Evolutionary conservation across 2,797 vertebrate species (phyloP), one percentile per base, ranked within the genome.

Genomic region (Synanceia verrucosa): DNA sequence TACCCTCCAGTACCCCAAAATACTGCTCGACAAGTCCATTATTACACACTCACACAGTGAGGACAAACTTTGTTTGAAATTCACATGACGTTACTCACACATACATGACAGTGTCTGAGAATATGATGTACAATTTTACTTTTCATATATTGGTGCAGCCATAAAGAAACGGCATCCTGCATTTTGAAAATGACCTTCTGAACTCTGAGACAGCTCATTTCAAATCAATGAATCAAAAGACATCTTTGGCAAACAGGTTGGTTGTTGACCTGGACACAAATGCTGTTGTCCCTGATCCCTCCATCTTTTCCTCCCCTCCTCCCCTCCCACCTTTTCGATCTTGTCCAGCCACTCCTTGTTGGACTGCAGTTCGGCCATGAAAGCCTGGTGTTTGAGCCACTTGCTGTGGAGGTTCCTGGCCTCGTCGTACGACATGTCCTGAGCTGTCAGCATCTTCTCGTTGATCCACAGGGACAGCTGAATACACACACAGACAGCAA

Each of bases 291-390:
- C 21, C 44, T 0, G 44, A 7, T 39, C 8, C 18, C 9, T 19
- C 39, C 39, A 11, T 53, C 4, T 4, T 10, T 3, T 9, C 16
- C 21, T 13, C 13, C 6, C 39, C 11, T 29, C 39, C 47, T 50
- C 18, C 10, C 18, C 14, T 28, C 16, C 6, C 68, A 98, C 98
- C 96, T 96, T 96, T 87, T 97, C 91, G 60, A 98, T 98, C 93
- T 98, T 98, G 78, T 98, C 97, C 73, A 98, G 95, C 97, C 97
- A 98, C 82, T 97, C 96, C 91, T 98, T 98, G 91, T 98, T 99
- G 88, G 97, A 97, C 80, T 95, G 97, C 62, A 99, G 96, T 36
- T 99, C 97, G 13, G 97, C 97, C 97, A 99, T 99, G 83, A 99
- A 99, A 3, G 97, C 97, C 84, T 99, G 97, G 75, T 99, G 97